Conservation (phyloP, 2,113 vertebrate species). For the Trichomycterus rosablanca region DNA sequence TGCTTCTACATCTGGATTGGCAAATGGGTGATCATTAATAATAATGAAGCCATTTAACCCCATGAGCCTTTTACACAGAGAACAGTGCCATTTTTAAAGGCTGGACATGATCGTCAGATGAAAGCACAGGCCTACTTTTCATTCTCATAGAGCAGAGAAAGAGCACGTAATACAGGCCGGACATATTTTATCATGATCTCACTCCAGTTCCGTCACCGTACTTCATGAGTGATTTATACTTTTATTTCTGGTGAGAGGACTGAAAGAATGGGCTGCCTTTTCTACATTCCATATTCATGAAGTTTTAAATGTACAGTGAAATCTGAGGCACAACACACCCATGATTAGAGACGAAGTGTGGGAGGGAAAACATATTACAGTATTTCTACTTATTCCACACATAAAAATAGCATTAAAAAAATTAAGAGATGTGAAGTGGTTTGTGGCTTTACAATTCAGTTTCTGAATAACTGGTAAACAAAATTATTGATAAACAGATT, state of each 20-base stretch:
- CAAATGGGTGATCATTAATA: constrained; percentile 79
- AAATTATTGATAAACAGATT: too few relatives aligned
- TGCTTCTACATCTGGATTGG: constrained; percentile 66
- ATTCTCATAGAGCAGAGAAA: constrained; percentile 56
- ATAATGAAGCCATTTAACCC: constrained; percentile 84
- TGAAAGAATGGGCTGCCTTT: constrained; percentile 31
- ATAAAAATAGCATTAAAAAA: too few relatives aligned
- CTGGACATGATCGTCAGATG: constrained; percentile 69
- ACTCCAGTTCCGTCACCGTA: constrained; percentile 34
- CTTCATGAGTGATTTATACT: constrained; percentile 46
- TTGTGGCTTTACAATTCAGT: too few relatives aligned
- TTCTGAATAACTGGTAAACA: too few relatives aligned
- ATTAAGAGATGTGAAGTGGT: too few relatives aligned
- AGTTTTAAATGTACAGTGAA: constrained; percentile 31
- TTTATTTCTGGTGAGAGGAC: constrained; percentile 41
- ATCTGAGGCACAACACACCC: constrained; percentile 25
- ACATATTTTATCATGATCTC: constrained; percentile 46
- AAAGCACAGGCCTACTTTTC: constrained; percentile 62
- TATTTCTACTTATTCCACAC: too few relatives aligned
- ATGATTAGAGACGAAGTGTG: too few relatives aligned
- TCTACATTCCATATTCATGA: constrained; percentile 37
- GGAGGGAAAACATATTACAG: too few relatives aligned
- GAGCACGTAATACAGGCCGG: constrained; percentile 39
- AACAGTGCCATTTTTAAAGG: constrained; percentile 73
- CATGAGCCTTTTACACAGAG: constrained; percentile 71